Base-by-base conservation (phyloP, 1,140 invertebrate species). In the Eumaeus atala region DNA sequence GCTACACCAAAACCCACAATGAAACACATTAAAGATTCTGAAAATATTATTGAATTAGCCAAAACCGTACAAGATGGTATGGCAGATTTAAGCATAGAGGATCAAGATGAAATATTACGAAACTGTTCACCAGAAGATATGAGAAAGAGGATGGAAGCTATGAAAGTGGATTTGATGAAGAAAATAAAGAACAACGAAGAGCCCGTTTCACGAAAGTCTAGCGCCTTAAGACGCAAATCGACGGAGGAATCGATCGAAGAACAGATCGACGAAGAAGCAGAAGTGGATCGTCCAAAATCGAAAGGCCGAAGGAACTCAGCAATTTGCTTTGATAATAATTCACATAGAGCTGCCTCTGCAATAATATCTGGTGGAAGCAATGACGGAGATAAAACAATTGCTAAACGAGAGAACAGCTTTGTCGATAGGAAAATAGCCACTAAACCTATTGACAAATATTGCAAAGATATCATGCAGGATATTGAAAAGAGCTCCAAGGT, bases 401-500 rank as follows among this genome's bases (percentile, higher is more conserved):
- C 59, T 8, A 71, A 64, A 52, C 55, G 64, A 10, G 72, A 77
- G 40, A 69, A 59, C 18, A 72, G 66, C 38, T 42, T 51, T 6
- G 21, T 61, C 16, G 79, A 81, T 28, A 70, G 61, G 34, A 83
- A 72, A 58, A 17, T 67, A 28, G 6, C 2, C n/a, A 21, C 61
- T 14, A 85, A 82, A 50, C 78, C 77, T 14, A 66, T 87, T 14
- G 78, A 87, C 0, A 81, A 82, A 62, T 88, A 84, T 38, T 89
- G 87, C 60, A 84, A 84, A 54, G 79, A 87, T 33, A 85, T 89
- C 0, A 75, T 89, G 12, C 72, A 76, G 56, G 84, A 87, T 38
- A 85, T 89, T 38, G 87, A 89, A 57, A 87, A 77, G 47, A 89
- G 85, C 54, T 84, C 67, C 51, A 80, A 84, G 70, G 74, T 86